Base-by-base conservation (phyloP, 2,888 invertebrate genomes). In the Melieria omissa region DNA sequence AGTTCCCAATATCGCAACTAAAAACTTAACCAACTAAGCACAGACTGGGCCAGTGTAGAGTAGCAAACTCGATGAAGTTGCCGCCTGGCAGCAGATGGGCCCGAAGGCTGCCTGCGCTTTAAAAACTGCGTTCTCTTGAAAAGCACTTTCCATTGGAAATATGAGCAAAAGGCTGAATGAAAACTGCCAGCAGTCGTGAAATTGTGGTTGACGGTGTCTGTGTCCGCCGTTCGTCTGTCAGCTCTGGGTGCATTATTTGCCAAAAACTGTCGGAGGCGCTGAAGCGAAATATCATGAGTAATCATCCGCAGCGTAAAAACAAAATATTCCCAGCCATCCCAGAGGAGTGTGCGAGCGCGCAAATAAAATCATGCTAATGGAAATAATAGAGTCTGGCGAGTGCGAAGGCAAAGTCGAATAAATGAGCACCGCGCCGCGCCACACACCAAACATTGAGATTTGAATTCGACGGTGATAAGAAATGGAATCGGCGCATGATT, bases 381-480 rank as follows among this genome's bases (percentile, higher is more conserved):
- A 83, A 84, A 80, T 80, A 82, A 83, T 81, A 81, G 77, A 78
- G 82, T 83, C 82, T 84, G 79, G 81, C 67, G 29, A 29, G 29
- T 74, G 73, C 9, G 49, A 64, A 29, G 29, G 29, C 29, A 3
- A 29, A 29, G 29, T 29, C 29, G 29, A 29, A 29, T 29, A 29
- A 29, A 29, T 29, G 29, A 29, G 29, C 29, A 3, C 29, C 29
- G 16, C 16, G 16, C 16, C 16, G 29, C 29, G 29, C 29, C 29
- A 29, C 29, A 29, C 29, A 29, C 29, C 29, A 29, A 1, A 29
- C 9, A 66, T 66, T 65, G 52, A 63, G 16, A 63, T 69, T 69
- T 54, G 45, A 68, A 52, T 54, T 61, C 45, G 44, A 52, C 14
- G 47, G 6, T 54, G 46, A 69, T 62, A 42, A 45, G 62, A 55